Evolutionary conservation across 1,140 invertebrate species (phyloP), one percentile per base, ranked within the genome.

Genomic region (Palaemon carinicauda): DNA sequence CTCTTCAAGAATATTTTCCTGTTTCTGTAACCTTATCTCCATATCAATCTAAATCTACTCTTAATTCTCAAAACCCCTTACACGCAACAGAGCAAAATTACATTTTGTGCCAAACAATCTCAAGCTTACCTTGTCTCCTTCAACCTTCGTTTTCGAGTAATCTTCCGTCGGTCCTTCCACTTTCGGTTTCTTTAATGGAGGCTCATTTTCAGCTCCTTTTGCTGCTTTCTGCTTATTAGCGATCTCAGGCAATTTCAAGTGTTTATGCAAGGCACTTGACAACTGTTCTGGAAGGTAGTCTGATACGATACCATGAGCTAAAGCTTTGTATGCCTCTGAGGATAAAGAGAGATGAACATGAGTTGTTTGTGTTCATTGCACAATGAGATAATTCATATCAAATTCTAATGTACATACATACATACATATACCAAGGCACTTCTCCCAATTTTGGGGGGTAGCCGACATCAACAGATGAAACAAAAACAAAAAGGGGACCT

Each of bases 291-390:
- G 71, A 15, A 88, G 33, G 71, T 88, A 88, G 17, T 88, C 88
- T 51, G 88, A 77, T 56, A 88, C 65, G 53, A 88, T 88, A 31
- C 88, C 88, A 79, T 88, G 82, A 29, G 88, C 82, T 27, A 88
- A 52, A 5, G 52, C 79, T 54, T 77, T 41, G 31, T 88, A 88
- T 52, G 88, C 82, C 51, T 86, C 88, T 88, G 88, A 10, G 65
- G 52, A 21, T 14, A 0, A 51, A 84, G 17, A 31, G 19, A 7
- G 15, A 14, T 1, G n/a, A n/a, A 41, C 3, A 4, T 65, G 15
- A 65, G 9, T 69, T n/a, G 65, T 31, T 29, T 3, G 1, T 0
- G 19, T 52, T 80, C 12, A 17, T 17, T 31, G 4, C 7, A 24
- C 53, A 15, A 60, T 0, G 53, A n/a, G n/a, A n/a, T n/a, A n/a